These are phyloP conservation scores for Lobophora halterata DNA, from an alignment of 2,888 invertebrate species.

Conservation along the genomic window DNA sequence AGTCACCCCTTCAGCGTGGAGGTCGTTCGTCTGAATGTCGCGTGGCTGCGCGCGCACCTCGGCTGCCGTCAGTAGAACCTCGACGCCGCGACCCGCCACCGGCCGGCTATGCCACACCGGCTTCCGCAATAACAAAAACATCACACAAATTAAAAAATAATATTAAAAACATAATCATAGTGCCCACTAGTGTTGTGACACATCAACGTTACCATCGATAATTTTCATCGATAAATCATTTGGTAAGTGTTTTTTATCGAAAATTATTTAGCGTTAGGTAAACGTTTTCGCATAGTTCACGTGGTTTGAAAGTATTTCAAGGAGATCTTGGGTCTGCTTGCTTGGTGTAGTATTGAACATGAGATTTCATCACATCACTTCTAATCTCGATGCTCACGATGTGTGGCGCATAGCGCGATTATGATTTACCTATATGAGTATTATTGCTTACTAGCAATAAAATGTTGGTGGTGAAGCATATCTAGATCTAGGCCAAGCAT, in stretches of 20 bases:
- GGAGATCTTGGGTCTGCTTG: conserved; percentile 59
- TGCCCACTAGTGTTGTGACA: conserved; percentile 32
- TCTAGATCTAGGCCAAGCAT: conserved; percentile 13
- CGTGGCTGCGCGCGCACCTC: conserved; percentile 51
- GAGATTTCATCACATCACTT: conserved; percentile 33
- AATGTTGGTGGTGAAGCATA: conserved; percentile 9
- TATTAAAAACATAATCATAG: conserved; percentile 14
- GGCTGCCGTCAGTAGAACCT: conserved; percentile 63
- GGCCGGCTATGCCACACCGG: conserved; percentile 44
- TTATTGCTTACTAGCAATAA: conserved; percentile 16
- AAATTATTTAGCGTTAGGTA: conserved; percentile 59
- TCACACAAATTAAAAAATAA: conserved; percentile 27
- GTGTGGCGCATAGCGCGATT: conserved; percentile 5
- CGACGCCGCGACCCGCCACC: conserved; percentile 58
- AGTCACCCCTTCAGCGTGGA: conserved; percentile 39
- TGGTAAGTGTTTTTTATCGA: conserved; percentile 57
- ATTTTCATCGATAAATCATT: conserved; percentile 20
- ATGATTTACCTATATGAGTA: conserved; percentile 4
- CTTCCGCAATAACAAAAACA: conserved; percentile 37
- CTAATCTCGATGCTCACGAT: conserved; percentile 22
- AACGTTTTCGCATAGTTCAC: conserved; percentile 73
- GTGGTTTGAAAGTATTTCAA: conserved; percentile 79
- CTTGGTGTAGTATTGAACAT: conserved; percentile 43
- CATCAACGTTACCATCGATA: conserved; percentile 12
- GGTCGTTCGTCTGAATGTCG: conserved; percentile 52